phyloP scores from a whole-genome alignment of 2,113 vertebrate species.

The Cebus imitator region DNA sequence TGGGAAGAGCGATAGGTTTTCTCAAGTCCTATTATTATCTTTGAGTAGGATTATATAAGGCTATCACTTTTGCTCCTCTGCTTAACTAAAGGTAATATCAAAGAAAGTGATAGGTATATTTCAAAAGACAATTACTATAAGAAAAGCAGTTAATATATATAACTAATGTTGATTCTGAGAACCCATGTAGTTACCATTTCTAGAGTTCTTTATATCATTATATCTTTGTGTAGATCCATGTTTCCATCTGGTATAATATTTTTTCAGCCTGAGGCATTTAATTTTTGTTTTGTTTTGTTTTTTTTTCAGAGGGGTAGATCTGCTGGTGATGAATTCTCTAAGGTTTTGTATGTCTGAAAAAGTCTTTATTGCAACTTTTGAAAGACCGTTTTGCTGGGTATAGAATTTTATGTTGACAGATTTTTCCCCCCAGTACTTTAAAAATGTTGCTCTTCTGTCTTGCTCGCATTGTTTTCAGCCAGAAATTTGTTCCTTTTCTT shows the following conservation, averaged over 20 bases:
- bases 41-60: background rate
- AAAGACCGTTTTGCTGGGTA: conserved; percentile 6
- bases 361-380: background rate
- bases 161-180: background rate
- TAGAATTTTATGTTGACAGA: background rate
- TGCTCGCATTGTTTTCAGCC: background rate
- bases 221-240: background rate
- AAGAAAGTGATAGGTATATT: background rate
- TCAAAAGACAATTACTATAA: background rate
- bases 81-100: background rate
- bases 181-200: background rate
- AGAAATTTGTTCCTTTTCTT: conserved; percentile 30
- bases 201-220: conserved; percentile 18
- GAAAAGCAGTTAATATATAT: background rate
- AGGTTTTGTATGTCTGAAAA: background rate
- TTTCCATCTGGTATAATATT: background rate
- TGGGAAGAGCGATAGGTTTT: background rate
- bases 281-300: background rate
- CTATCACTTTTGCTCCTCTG: background rate
- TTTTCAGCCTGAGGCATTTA: background rate
- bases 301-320: background rate
- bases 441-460: background rate
- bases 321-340: background rate
- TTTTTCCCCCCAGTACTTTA: background rate
- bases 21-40: background rate